These are phyloP conservation scores for Rhyacophila brunnea DNA, from an alignment of 1,140 invertebrate genomes.

Conservation along the genomic window DNA sequence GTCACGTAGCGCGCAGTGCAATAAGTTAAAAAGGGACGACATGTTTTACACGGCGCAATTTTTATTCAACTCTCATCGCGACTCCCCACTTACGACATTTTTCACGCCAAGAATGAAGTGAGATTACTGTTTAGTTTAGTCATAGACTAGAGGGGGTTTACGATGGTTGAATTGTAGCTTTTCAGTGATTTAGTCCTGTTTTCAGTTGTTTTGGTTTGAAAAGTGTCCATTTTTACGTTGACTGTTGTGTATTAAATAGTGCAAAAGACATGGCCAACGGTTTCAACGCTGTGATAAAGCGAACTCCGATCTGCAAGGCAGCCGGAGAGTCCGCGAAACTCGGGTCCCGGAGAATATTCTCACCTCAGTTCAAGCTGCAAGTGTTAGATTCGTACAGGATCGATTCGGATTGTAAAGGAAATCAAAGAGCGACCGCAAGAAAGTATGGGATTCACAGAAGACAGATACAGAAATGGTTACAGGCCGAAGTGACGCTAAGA, in stretches of 20 bases:
- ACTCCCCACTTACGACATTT: constrained; percentile 30
- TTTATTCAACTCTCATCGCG: constrained; percentile 2
- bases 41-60: not conserved
- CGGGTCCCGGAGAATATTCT: constrained; percentile 79
- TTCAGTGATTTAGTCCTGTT: constrained; percentile 7
- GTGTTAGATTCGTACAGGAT: constrained; percentile 81
- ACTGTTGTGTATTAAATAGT: constrained; percentile 18
- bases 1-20: not conserved
- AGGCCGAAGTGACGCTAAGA: constrained; percentile 72
- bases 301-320: constrained; percentile 43
- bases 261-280: constrained; percentile 37
- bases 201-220: constrained; percentile 27
- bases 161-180: constrained; percentile 21
- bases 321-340: constrained; percentile 55
- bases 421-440: constrained; percentile 79
- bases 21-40: constrained; percentile 10
- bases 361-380: constrained; percentile 80
- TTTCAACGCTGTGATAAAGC: constrained; percentile 23
- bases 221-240: constrained; percentile 12
- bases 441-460: constrained; percentile 84
- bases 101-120: constrained; percentile 28
- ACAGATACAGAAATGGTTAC: constrained; percentile 87
- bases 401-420: constrained; percentile 80
- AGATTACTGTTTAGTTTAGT: constrained; percentile 28
- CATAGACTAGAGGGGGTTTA: constrained; percentile 21